Percentiles rank a stretch among this genome's conserved stretches.
phyloP scores from a whole-genome alignment of 2,888 invertebrate species.

The Crossocerus cetratus region DNA sequence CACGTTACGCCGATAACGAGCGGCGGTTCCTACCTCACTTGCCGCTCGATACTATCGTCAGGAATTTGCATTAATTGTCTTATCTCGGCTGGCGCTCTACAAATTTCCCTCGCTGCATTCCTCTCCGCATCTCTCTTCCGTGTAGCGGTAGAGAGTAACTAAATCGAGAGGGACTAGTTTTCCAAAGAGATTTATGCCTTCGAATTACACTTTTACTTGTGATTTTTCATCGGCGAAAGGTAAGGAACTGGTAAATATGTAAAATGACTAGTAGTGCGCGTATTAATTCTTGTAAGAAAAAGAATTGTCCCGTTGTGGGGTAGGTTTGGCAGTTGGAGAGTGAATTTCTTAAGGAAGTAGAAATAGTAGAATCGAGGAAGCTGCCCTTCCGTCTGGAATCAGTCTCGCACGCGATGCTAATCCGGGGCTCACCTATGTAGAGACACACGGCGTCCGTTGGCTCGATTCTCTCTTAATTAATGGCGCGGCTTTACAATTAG shows the following conservation, averaged over 20 bases:
- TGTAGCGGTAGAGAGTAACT: too few species aligned
- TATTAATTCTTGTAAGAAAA: too few species aligned
- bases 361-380: too few species aligned
- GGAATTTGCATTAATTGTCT: conserved; percentile 30
- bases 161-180: not conserved
- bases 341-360: too few species aligned
- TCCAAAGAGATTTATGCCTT: not conserved
- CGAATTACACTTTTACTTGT: not conserved
- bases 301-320: too few species aligned
- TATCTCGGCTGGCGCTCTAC: conserved; percentile 8
- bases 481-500: conserved; percentile 49
- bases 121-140: not conserved
- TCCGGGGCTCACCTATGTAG: too few species aligned
- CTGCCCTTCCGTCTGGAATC: too few species aligned
- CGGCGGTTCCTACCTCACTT: not conserved
- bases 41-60: conserved; percentile 17
- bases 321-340: too few species aligned
- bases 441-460: not conserved
- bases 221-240: conserved; percentile 1
- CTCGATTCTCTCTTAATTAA: conserved; percentile 47
- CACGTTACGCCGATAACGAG: conserved; percentile 34
- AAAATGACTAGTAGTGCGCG: too few species aligned
- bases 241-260: too few species aligned
- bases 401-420: too few species aligned
- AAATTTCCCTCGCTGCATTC: not conserved